Conservation (phyloP, 2,888 invertebrate genomes). For the Capitulum mitella region DNA sequence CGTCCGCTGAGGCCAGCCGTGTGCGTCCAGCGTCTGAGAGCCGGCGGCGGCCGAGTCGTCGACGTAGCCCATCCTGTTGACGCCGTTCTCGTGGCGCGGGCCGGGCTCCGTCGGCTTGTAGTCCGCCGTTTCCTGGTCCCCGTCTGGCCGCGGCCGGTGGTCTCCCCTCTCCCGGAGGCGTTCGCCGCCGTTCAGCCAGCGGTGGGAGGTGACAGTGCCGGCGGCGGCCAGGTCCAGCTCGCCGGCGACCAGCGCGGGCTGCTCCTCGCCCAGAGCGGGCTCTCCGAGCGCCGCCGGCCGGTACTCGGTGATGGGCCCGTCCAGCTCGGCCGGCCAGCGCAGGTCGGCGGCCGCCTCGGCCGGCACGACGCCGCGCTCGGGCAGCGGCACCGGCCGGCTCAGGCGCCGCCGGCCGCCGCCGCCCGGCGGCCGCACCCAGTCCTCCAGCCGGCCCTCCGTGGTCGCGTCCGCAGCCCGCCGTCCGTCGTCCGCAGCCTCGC, state of each 20-base stretch:
- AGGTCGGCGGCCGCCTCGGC: neutral
- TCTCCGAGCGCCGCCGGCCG: neutral
- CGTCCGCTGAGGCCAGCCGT: too few relatives aligned
- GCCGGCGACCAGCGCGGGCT: neutral
- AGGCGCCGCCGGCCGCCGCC: neutral
- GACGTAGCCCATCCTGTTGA: too few relatives aligned
- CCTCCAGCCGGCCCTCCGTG: neutral
- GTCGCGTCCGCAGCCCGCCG: too few relatives aligned
- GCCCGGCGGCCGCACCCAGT: neutral
- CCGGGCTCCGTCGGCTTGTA: neutral
- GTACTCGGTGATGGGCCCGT: neutral
- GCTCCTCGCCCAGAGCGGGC: too few relatives aligned
- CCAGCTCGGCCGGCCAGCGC: neutral
- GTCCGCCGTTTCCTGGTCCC: neutral
- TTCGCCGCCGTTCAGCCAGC: neutral
- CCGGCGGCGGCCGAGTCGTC: too few relatives aligned
- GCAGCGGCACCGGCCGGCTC: too few relatives aligned
- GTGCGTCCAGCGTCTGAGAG: too few relatives aligned
- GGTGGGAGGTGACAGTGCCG: neutral
- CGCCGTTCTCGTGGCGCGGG: neutral
- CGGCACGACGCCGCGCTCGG: neutral
- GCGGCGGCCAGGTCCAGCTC: neutral
- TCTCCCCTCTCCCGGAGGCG: too few relatives aligned
- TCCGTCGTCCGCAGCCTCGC: neutral
- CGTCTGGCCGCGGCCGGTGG: too few relatives aligned